Evolutionary conservation across 2,888 invertebrate species (phyloP).

Genomic region (Cephonodes hylas): DNA sequence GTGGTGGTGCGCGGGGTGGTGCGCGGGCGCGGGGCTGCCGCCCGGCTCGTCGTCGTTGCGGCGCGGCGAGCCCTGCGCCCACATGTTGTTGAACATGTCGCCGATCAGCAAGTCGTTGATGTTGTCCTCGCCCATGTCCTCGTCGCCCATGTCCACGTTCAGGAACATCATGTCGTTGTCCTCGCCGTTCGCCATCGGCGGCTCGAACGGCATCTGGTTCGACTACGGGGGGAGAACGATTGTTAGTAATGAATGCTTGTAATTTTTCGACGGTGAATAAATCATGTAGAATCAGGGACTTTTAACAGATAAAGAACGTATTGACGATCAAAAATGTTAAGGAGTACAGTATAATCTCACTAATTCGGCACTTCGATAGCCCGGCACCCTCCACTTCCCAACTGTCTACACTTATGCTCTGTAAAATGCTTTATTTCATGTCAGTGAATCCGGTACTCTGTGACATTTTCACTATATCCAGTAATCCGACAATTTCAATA

Average conservation of each 20-base stretch:
- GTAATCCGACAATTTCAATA: no score
- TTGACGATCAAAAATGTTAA: no score
- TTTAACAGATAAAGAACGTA: no score
- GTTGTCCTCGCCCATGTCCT: conserved; percentile 84
- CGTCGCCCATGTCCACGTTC: conserved; percentile 70
- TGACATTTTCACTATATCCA: no score
- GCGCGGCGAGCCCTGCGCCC: conserved; percentile 52
- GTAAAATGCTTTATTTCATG: no score
- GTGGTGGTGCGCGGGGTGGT: conserved; percentile 43
- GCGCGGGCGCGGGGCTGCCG: conserved; percentile 39
- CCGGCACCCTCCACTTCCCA: no score
- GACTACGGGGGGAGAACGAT: conserved; percentile 45
- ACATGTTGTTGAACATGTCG: conserved; percentile 86
- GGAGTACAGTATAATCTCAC: no score
- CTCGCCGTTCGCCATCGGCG: conserved; percentile 71
- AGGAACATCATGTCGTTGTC: conserved; percentile 74
- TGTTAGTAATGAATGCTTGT: neutral
- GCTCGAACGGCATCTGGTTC: conserved; percentile 72
- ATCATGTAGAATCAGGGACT: no score
- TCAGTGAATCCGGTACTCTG: no score
- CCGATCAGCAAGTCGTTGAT: conserved; percentile 83
- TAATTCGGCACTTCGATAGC: no score
- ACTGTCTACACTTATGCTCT: no score
- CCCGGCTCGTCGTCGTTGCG: conserved; percentile 45
- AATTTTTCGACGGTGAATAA: no score